Base-by-base conservation (phyloP, 2,113 vertebrate species). In the Marcusenius ussheri region DNA sequence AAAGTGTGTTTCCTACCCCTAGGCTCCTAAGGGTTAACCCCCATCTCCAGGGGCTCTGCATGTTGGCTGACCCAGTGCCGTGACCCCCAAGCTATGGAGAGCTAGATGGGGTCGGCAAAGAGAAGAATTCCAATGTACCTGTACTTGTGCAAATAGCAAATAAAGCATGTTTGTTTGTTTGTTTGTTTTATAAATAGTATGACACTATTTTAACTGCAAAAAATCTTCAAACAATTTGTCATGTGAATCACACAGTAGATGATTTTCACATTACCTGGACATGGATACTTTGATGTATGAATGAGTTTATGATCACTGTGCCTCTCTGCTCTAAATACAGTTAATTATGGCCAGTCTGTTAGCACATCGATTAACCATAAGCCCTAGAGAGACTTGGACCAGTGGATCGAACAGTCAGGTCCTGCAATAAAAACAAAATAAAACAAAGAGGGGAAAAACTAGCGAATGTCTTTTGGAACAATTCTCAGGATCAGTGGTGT, bases 171-270 rank as follows among this genome's bases (percentile, higher is more conserved):
- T 56, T 21, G 53, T 56, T 56, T 56, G 53, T 56, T 10, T 50
- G 49, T 15, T 53, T 5, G 46, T 6, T 53, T 21, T 21, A 56
- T 56, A 86, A 86, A 49, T 11, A 8, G 6, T 27, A 50, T 24
- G 45, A 13, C 24, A 70, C 90, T 90, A 89, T 93, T 90, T 88
- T 88, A 92, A 88, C 88, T 90, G 77, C 90, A 90, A 53, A 87
- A 86, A 19, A 35, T 19, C 47, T 87, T 51, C 27, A 50, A 27
- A 47, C 3, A 51, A 87, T 87, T n/a, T 87, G 35, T 56, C 15
- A 87, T 21, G 27, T 13, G 31, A 87, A 87, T 56, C 31, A 56
- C 50, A 50, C 31, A 56, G 49, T 87, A 39, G 50, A 50, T 56
- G 85, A 27, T 35, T 87, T 31, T 53, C 85, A 87, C 85, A 87